These are phyloP conservation scores for Dusona sp. DNA, from an alignment of 2,888 invertebrate species.

Conservation along the genomic window DNA sequence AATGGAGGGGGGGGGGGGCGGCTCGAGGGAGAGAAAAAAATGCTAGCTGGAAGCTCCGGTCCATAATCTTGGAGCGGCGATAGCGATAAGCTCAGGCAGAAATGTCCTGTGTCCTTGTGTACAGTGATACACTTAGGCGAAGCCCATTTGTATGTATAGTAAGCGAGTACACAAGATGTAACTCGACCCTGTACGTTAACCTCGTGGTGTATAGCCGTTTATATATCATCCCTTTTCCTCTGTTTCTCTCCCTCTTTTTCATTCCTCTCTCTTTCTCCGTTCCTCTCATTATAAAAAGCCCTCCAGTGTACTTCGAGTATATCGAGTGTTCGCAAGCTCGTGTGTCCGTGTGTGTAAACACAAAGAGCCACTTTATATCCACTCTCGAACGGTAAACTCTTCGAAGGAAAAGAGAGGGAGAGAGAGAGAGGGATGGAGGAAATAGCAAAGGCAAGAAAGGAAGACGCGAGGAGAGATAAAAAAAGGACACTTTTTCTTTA, in stretches of 20 bases:
- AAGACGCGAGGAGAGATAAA: slow-evolving; percentile 11
- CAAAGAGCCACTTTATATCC: slow-evolving; percentile 57
- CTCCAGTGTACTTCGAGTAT: slow-evolving; percentile 31
- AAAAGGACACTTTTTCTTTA: slow-evolving; percentile 31
- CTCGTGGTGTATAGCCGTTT: slow-evolving; percentile 17
- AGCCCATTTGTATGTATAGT: not conserved
- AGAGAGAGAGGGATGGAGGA: slow-evolving; percentile 8
- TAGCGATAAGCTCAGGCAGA: slow-evolving; percentile 57
- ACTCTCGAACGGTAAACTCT: slow-evolving; percentile 43
- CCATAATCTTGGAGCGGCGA: slow-evolving; percentile 59
- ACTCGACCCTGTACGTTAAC: slow-evolving; percentile 52
- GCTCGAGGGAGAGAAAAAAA: not conserved
- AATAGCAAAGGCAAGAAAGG: slow-evolving; percentile 35
- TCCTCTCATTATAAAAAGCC: slow-evolving; percentile 35
- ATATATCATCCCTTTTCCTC: slow-evolving; percentile 33
- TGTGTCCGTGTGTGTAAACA: slow-evolving; percentile 38
- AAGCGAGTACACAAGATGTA: slow-evolving; percentile 42
- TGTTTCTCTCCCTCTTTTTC: not conserved
- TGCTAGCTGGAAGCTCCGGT: slow-evolving; percentile 35
- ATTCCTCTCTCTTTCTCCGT: slow-evolving; percentile 15
- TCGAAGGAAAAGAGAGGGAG: slow-evolving; percentile 8
- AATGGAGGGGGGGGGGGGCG: not conserved
- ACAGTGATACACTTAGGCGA: not conserved
- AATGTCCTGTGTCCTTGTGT: slow-evolving; percentile 21
- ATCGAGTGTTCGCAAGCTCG: slow-evolving; percentile 48